Percentiles rank a stretch among this genome's conserved stretches.
phyloP scores from a whole-genome alignment of 2,113 vertebrate genomes.

The Gracilinanus agilis region DNA sequence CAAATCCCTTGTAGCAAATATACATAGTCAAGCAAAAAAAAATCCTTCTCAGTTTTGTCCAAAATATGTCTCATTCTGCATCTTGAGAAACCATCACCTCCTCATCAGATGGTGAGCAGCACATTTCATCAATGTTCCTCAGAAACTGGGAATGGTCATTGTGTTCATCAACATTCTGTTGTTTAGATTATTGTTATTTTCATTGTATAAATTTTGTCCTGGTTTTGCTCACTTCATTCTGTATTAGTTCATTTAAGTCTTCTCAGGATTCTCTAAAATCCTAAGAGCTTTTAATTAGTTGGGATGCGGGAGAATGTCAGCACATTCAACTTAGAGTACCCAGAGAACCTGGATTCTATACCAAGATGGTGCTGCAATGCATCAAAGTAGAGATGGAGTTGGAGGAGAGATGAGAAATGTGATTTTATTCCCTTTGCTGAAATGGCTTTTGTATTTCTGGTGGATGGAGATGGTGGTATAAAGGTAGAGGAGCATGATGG shows the following conservation, averaged over 20 bases:
- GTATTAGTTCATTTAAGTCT: neutral
- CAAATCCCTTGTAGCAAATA: no score
- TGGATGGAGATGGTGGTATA: neutral
- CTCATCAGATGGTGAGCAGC: neutral
- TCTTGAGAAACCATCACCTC: neutral
- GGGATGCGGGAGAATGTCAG: neutral
- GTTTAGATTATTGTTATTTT: neutral
- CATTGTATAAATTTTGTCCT: neutral
- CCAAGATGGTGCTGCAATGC: neutral
- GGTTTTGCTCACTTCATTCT: neutral
- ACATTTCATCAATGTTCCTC: neutral
- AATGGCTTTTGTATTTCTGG: neutral
- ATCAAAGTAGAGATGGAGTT: neutral
- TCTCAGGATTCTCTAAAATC: neutral
- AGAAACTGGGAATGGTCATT: neutral
- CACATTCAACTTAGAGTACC: neutral
- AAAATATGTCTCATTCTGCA: neutral
- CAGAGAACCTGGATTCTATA: neutral
- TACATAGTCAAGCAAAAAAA: no score
- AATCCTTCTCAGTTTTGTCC: neutral
- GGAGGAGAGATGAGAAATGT: neutral
- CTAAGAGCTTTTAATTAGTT: neutral
- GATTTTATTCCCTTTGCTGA: neutral
- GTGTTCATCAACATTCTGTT: neutral
- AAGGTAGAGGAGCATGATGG: neutral